Conservation (phyloP, 2,888 invertebrate genomes). For the Pristionchus entomophagus region DNA sequence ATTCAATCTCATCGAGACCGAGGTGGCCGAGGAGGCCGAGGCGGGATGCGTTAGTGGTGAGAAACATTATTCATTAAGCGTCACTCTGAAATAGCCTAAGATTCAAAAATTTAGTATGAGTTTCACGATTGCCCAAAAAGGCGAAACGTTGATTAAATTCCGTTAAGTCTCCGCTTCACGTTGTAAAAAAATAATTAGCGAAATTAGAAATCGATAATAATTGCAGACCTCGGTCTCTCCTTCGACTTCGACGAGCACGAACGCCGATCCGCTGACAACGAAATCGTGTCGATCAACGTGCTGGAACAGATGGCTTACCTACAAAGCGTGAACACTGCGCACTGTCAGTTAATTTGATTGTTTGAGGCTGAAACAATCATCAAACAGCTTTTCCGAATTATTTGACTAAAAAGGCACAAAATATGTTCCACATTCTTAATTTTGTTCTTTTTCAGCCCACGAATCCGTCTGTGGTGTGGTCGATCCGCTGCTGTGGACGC, state of each 20-base stretch:
- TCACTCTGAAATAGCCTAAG: too few species aligned
- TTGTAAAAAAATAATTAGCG: background rate
- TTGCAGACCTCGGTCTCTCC: slow-evolving; percentile 43
- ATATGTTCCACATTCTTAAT: background rate
- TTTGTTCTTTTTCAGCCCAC: background rate
- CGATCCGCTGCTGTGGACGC: slow-evolving; percentile 41
- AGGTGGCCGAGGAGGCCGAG: background rate
- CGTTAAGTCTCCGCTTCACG: too few species aligned
- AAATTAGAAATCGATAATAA: background rate
- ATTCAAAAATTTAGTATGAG: too few species aligned
- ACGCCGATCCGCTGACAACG: background rate
- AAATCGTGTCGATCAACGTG: slow-evolving; percentile 28
- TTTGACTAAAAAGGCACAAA: background rate
- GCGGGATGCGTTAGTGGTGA: slow-evolving; percentile 42
- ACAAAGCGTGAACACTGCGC: background rate
- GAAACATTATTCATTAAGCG: background rate
- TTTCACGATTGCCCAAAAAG: too few species aligned
- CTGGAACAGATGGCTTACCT: background rate
- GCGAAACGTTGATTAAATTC: too few species aligned
- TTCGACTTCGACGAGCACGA: slow-evolving; percentile 48
- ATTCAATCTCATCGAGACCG: slow-evolving; percentile 40
- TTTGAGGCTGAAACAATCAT: background rate
- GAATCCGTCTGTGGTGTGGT: slow-evolving; percentile 40
- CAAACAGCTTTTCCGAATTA: too few species aligned
- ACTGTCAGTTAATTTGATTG: background rate